Evolutionary conservation across 2,113 vertebrate species (phyloP), one percentile per base, ranked within the genome.

Genomic region (Lycaon pictus): DNA sequence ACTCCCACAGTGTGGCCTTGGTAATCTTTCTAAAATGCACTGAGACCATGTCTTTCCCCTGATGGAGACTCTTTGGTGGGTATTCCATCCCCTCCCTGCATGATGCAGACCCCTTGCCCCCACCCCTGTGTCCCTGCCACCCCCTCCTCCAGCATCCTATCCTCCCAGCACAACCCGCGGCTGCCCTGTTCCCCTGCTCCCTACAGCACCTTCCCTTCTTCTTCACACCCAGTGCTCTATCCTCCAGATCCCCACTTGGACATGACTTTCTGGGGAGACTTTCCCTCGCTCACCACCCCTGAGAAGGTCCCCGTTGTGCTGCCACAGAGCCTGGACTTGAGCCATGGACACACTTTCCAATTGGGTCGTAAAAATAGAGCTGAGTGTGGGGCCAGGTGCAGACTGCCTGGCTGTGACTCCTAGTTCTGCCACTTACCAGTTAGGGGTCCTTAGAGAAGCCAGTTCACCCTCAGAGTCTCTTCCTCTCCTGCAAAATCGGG

Each of bases 121-220:
- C 43, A 22, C 5, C 2, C 11, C 86, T 8, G 35, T 23, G 15
- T 79, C 67, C 37, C 56, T 35, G 17, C 1, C 25, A 37, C 16
- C 35, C 12, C 29, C 19, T 23, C 32, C 65, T 69, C 56, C 63
- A 1, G 58, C 55, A 3, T 4, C 0, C 27, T 5, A 0, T 0
- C 0, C 19, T 58, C 80, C 6, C 1, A 5, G 32, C 11, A 11
- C 32, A 58, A 5, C 1, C 27, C 1, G 0, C 0, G 7, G 27
- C 10, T 27, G 60, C 4, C 29, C 56, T 53, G 12, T 11, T 32
- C 23, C 58, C 37, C 1, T 1, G 5, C 3, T 16, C 25, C 71
- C 5, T 1, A 13, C 3, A 77, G 22, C 7, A 17, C 11, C 1
- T 1, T 15, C 13, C 67, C 19, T 20, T 27, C 7, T 29, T 85